Evolutionary conservation across 2,888 invertebrate species (phyloP), one percentile per base, ranked within the genome.

Genomic region (Perdita meconis): DNA sequence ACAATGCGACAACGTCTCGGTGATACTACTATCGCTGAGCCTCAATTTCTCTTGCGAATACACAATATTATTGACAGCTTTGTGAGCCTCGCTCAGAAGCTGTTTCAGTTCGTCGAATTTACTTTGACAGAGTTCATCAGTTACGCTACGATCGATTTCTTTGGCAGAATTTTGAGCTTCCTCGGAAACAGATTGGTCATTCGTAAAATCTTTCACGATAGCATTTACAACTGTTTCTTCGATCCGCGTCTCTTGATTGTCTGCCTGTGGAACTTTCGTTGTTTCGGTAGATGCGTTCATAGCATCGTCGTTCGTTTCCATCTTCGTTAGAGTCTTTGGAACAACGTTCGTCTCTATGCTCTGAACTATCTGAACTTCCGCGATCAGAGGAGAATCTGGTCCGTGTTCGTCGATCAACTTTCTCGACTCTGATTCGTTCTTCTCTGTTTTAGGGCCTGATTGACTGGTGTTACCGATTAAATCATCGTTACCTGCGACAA

Each of bases 31-130:
- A 0, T 56, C 66, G 42, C 47, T 64, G 4, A 4, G 22, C 10
- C 13, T 67, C 5, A 59, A 34, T 1, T 53, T 69, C 24, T 84
- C 90, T 63, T 89, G 88, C 34, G 88, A 85, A 38, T 84, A 83
- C 2, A 88, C 86, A 22, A 90, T 87, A 55, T 81, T 87, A 22
- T 88, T 83, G 0, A 89, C 87, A 22, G 90, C 86, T 64, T 84
- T 84, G 30, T 87, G 89, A 0, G 91, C 90, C 22, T 86, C 86
- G 44, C 80, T 81, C 34, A 91, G 60, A 0, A 91, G 72, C 73
- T 85, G 81, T 68, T 90, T 90, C 10, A 92, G 68, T 55, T 91
- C 89, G 2, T 90, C 86, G 47, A 91, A 82, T 40, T 90, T 91
- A 1, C 88, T 85, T 24, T 88, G 87, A 57, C 87, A 87, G 51